Base-by-base conservation (phyloP, 2,113 vertebrate genomes). In the Helogale parvula region DNA sequence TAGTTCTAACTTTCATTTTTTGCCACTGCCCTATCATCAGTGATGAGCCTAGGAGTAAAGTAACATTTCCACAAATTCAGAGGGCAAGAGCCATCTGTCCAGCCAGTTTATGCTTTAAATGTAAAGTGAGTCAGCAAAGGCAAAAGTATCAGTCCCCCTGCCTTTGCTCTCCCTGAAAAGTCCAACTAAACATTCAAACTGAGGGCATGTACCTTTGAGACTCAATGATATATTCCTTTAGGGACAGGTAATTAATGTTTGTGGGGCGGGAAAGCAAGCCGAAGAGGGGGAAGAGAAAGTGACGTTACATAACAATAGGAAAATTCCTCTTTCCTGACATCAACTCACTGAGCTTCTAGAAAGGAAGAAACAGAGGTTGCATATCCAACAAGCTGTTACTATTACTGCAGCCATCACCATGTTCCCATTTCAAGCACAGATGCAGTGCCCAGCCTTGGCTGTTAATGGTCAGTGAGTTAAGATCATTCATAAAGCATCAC, bases 341-440 rank as follows among this genome's bases (percentile, higher is more conserved):
- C 33, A 4, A 9, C 38, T 11, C 14, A 0, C 21, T 0, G 0
- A 41, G 50, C 54, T 79, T 23, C 50, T 0, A 0, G 35, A 66
- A 81, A 84, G 38, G 52, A 50, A 74, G 93, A 15, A 2, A 15
- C 9, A 3, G 29, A 65, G 76, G 25, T 71, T 82, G 23, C 2
- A 2, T 52, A 25, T 81, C 68, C 45, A 23, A 27, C 15, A 17
- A 1, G 21, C 81, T 74, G 10, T 23, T n/a, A 6, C 17, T 6
- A 31, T 17, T 25, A 45, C 13, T 21, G 19, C 27, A 6, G 6
- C n/a, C 29, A 15, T 66, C 45, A 0, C 15, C 9, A 0, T 38
- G 38, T 50, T 2, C 23, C 45, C 0, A 0, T 31, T 19, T 29
- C 50, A 8, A 31, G 47, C 80, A 0, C 47, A 45, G 33, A 13